phyloP scores from a whole-genome alignment of 1,140 invertebrate species.

The Papilio xuthus region DNA sequence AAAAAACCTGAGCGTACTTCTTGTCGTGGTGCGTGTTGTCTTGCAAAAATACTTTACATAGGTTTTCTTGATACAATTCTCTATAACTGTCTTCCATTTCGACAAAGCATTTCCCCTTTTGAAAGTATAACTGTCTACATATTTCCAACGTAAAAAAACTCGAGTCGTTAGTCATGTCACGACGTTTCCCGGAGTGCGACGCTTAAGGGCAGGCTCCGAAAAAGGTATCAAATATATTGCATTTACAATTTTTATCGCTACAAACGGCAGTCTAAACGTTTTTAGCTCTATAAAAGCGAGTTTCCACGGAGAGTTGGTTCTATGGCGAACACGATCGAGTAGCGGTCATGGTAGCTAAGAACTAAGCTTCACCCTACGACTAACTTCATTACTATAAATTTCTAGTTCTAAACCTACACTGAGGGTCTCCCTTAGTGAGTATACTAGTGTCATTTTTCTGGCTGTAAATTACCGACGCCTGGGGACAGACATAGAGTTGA shows the following conservation, averaged over 20 bases:
- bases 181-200: neutral
- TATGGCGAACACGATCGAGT: neutral
- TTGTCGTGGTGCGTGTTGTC: neutral
- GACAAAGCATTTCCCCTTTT: conserved; percentile 1
- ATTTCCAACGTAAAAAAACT: conserved; percentile 21
- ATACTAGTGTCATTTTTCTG: too few relatives aligned
- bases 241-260: conserved; percentile 29
- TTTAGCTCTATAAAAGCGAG: conserved; percentile 8
- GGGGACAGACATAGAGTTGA: neutral
- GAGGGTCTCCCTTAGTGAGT: neutral
- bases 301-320: neutral
- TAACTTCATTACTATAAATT: neutral
- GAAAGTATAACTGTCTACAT: neutral
- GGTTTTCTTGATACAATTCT: neutral
- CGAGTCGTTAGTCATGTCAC: conserved; percentile 7
- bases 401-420: neutral
- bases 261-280: conserved; percentile 36
- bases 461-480: neutral
- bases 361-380: neutral
- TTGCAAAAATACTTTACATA: neutral
- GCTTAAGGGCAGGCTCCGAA: conserved; percentile 5
- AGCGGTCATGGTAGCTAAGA: neutral
- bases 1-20: too few relatives aligned
- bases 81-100: neutral
- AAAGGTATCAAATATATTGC: conserved; percentile 8